A percentile compares a stretch with the other conserved stretches of the same genome.
phyloP scores from a whole-genome alignment of 2,797 vertebrate genomes.

The Oryzias sinensis region DNA sequence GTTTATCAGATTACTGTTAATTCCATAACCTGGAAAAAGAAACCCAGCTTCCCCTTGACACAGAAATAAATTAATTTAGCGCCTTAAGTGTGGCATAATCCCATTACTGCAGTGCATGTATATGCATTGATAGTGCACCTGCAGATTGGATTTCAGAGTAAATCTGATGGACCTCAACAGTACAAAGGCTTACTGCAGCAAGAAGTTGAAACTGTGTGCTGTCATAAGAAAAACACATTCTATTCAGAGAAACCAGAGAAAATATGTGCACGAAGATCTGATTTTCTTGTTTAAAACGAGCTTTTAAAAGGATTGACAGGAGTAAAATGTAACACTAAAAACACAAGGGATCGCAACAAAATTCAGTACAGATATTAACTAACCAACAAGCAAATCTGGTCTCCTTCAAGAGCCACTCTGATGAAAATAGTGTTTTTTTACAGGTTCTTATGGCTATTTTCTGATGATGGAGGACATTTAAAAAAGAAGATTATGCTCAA shows the following conservation, averaged over 20 bases:
- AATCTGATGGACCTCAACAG: slow-evolving; percentile 17
- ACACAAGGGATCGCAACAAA: too few relatives aligned
- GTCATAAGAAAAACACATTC: slow-evolving; percentile 13
- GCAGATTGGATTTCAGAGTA: slow-evolving; percentile 24
- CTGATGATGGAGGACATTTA: too few relatives aligned
- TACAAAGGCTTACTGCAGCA: slow-evolving; percentile 9
- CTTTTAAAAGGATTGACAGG: neutral
- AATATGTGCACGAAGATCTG: slow-evolving; percentile 6
- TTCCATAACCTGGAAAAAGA: slow-evolving; percentile 33
- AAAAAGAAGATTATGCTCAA: too few relatives aligned
- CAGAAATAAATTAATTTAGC: slow-evolving; percentile 24
- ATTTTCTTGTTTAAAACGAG: slow-evolving; percentile 10
- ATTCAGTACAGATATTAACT: too few relatives aligned
- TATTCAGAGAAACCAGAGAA: slow-evolving; percentile 10
- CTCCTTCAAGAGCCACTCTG: too few relatives aligned
- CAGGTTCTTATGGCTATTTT: too few relatives aligned
- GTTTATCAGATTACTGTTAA: slow-evolving; percentile 28
- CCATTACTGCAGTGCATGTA: slow-evolving; percentile 17
- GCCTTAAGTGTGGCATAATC: slow-evolving; percentile 37
- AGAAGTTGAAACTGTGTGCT: slow-evolving; percentile 7
- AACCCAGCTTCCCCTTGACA: slow-evolving; percentile 25
- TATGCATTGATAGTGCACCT: slow-evolving; percentile 19
- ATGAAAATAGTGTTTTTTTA: too few relatives aligned
- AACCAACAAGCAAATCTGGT: too few relatives aligned
- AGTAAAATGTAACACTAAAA: too few relatives aligned